Conservation (phyloP, 1,140 invertebrate genomes). For the Drosophila mayri region DNA sequence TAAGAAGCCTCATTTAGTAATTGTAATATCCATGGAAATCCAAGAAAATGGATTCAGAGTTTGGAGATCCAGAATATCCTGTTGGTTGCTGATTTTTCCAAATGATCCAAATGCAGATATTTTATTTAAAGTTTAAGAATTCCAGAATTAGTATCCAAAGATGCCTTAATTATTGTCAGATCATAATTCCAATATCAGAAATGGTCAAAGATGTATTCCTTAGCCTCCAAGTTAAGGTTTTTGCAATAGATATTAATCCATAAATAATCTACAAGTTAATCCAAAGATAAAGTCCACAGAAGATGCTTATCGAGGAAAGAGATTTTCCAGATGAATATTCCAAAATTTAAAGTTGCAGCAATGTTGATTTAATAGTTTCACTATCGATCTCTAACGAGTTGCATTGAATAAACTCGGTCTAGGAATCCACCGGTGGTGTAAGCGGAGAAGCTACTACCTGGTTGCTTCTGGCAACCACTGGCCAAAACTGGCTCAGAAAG, state of each 20-base stretch:
- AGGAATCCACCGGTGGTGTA: constrained; percentile 30
- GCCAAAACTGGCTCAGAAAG: constrained; percentile 48
- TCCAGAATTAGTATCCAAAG: background rate
- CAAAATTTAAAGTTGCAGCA: background rate
- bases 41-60: background rate
- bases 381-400: background rate
- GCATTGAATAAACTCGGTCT: too few relatives aligned
- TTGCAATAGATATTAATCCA: too few relatives aligned
- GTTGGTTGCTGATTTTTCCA: background rate
- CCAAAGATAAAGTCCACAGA: background rate
- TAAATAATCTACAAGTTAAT: background rate
- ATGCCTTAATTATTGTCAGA: background rate
- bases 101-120: too few relatives aligned
- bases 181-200: background rate
- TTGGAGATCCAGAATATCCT: too few relatives aligned
- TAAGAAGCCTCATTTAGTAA: background rate
- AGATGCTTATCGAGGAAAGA: background rate
- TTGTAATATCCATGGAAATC: background rate
- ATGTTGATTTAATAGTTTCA: constrained; percentile 5
- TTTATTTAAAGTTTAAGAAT: background rate
- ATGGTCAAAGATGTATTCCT: background rate
- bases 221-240: too few relatives aligned
- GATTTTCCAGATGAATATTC: too few relatives aligned
- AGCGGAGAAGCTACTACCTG: constrained; percentile 44
- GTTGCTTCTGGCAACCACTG: constrained; percentile 72